phyloP scores from a whole-genome alignment of 2,888 invertebrate species.

The Charanyca ferruginea region DNA sequence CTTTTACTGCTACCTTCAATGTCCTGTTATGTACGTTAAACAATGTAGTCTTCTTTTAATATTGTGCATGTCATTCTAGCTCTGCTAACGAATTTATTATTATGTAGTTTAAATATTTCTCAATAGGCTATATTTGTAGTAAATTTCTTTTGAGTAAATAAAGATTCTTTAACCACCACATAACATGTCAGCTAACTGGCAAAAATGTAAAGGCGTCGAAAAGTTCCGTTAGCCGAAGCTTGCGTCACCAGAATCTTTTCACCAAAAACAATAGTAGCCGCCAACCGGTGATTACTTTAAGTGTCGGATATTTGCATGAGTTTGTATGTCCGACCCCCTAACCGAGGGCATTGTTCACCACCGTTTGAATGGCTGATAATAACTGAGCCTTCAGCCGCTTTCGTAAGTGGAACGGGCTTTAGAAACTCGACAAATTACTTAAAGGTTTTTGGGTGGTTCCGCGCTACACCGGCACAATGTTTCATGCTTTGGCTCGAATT shows the following conservation, averaged over 20 bases:
- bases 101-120: too few species aligned
- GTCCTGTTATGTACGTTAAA: too few species aligned
- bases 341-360: slow-evolving; percentile 84
- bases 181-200: slow-evolving; percentile 35
- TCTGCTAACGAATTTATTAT: too few species aligned
- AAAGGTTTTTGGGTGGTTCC: slow-evolving; percentile 73
- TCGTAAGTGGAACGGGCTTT: slow-evolving; percentile 85
- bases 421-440: slow-evolving; percentile 75
- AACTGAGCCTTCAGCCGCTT: slow-evolving; percentile 80
- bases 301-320: slow-evolving; percentile 83
- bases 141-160: too few species aligned
- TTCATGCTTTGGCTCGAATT: slow-evolving; percentile 62
- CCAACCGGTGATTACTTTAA: slow-evolving; percentile 79
- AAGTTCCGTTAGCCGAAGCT: slow-evolving; percentile 60
- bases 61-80: too few species aligned
- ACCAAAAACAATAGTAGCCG: slow-evolving; percentile 77
- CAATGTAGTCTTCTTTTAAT: too few species aligned
- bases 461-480: slow-evolving; percentile 56
- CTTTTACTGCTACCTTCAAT: too few species aligned
- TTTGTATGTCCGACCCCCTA: slow-evolving; percentile 81
- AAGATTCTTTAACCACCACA: too few species aligned
- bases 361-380: slow-evolving; percentile 85
- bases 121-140: too few species aligned
- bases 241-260: slow-evolving; percentile 77
- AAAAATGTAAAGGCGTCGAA: slow-evolving; percentile 50